A percentile compares a stretch with the other conserved stretches of the same genome.
Conservation (phyloP, 2,797 vertebrate species). For the Astyanax mexicanus region DNA sequence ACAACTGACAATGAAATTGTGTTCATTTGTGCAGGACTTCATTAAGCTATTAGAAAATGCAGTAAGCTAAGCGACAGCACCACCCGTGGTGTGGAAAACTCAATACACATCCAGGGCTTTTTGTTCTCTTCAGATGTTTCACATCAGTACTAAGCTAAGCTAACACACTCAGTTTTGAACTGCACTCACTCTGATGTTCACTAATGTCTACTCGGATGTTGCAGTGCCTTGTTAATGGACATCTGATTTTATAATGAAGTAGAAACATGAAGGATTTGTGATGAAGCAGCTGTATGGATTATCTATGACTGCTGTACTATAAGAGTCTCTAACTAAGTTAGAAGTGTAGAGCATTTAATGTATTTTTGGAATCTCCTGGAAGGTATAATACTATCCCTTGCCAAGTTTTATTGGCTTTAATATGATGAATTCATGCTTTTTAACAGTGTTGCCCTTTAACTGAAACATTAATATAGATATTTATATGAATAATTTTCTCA, state of each 20-base stretch:
- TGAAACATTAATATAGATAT: background rate
- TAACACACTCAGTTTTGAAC: background rate
- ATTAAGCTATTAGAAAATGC: no score
- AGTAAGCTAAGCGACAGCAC: no score
- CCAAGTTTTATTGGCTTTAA: constrained; percentile 6
- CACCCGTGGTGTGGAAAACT: background rate
- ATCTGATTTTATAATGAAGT: no score
- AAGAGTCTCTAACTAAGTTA: no score
- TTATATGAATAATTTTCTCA: background rate
- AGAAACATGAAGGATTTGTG: no score
- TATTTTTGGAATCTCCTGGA: background rate
- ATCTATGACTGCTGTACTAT: no score
- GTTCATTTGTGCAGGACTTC: no score
- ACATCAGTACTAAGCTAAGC: background rate
- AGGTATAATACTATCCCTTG: background rate
- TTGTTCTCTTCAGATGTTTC: background rate
- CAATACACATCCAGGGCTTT: background rate
- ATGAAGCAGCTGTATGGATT: background rate
- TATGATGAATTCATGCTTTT: background rate
- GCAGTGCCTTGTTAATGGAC: no score
- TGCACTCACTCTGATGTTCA: background rate
- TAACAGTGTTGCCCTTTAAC: background rate
- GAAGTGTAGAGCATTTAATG: no score
- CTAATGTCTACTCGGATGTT: no score
- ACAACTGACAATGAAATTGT: no score